These are phyloP conservation scores for Ophonus ardosiacus DNA, from an alignment of 2,888 invertebrate species.

Conservation along the genomic window DNA sequence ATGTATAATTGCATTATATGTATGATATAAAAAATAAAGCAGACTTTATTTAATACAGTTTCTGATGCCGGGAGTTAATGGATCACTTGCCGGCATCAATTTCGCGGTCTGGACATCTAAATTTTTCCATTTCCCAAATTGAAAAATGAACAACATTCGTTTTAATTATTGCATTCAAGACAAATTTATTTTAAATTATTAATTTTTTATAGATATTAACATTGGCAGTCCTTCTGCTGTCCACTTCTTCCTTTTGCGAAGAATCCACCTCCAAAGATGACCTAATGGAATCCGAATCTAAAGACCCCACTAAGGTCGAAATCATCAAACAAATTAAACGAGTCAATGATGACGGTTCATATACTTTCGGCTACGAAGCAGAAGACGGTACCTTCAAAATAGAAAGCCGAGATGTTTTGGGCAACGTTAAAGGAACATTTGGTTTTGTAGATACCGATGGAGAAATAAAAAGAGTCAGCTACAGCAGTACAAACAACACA, in stretches of 20 bases:
- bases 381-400: constrained; percentile 92
- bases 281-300: constrained; percentile 81
- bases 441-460: constrained; percentile 88
- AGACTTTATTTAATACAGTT: no score
- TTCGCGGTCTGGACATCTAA: no score
- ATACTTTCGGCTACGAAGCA: constrained; percentile 91
- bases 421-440: constrained; percentile 90
- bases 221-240: constrained; percentile 13
- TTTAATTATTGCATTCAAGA: no score
- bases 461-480: constrained; percentile 88
- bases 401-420: constrained; percentile 87
- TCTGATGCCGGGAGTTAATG: no score
- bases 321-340: constrained; percentile 90
- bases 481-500: constrained; percentile 80
- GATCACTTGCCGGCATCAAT: no score
- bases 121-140: no score
- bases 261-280: constrained; percentile 76
- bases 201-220: constrained; percentile 30
- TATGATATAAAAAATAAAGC: no score
- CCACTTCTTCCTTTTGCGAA: neutral
- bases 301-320: constrained; percentile 83
- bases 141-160: no score
- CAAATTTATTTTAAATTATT: neutral
- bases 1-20: no score
- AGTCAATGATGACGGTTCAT: constrained; percentile 89